Base-by-base conservation (phyloP, 1,140 invertebrate species). In the Atopsyche davidsoni region DNA sequence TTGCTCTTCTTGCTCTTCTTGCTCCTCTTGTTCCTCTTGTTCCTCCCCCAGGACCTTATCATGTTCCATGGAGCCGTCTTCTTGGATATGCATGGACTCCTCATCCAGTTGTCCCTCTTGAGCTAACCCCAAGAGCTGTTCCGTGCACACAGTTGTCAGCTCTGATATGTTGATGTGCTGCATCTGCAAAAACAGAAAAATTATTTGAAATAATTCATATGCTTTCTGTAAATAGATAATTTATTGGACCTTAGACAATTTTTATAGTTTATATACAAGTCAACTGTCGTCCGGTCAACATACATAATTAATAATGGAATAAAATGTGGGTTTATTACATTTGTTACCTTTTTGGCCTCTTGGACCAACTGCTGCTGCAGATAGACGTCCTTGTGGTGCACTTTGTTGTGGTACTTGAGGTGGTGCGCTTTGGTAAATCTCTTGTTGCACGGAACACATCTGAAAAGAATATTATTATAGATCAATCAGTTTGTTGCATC, bases 371-470 rank as follows among this genome's bases (percentile, higher is more conserved):
- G 66, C 57, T 72, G 67, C 41, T 74, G 68, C 0, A 68, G 51
- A 57, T 74, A 74, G 1, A 74, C 10, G 10, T 74, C 72, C 51
- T 71, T 72, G 58, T 74, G 72, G 49, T 74, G 72, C 6, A 73
- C 69, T 51, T 73, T 74, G 57, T 74, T 74, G 54, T 74, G 72
- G 53, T 74, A 73, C 39, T 74, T 74, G 13, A 74, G 61, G 45
- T 74, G 72, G 47, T 74, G 72, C 0, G 70, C 69, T 41, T 74
- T 74, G 0, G 72, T 74, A 62, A 74, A 74, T 44, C 70, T 70
- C 61, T 73, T 72, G 59, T 70, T 71, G 60, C 72, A 74, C 4
- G 68, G 69, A 2, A 21, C 58, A 34, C 72, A 72, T 2, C 70
- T 74, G 58, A 0, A 46, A 57, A 34, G 39, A 3, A 51, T 34